Evolutionary conservation across 2,888 invertebrate species (phyloP).

Genomic region (Onthophagus sagittarius): DNA sequence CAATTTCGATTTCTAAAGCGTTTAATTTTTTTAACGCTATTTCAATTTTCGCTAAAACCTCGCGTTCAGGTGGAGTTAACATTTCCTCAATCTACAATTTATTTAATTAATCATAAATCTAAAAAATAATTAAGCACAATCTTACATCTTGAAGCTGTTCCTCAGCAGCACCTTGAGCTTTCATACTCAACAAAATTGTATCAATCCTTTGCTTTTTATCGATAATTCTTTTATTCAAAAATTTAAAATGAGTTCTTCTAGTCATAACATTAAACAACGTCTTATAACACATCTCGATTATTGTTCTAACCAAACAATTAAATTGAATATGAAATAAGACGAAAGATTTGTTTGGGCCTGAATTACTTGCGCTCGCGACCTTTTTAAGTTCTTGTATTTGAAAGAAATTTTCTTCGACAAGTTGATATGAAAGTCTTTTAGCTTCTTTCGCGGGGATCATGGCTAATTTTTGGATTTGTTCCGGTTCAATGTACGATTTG

Average conservation of each 20-base stretch:
- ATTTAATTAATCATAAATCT: neutral
- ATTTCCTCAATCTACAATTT: constrained; percentile 72
- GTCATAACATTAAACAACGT: constrained; percentile 66
- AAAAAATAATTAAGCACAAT: constrained; percentile 19
- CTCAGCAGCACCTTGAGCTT: constrained; percentile 70
- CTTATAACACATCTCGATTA: constrained; percentile 68
- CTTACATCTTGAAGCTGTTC: constrained; percentile 76
- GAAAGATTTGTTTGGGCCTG: constrained; percentile 75
- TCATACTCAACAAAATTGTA: constrained; percentile 74
- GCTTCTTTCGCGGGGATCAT: constrained; percentile 95
- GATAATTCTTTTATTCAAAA: constrained; percentile 71
- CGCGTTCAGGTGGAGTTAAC: constrained; percentile 79
- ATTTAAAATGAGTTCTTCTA: constrained; percentile 61
- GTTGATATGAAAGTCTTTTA: constrained; percentile 79
- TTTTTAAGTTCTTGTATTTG: constrained; percentile 64
- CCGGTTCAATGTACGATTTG: constrained; percentile 84
- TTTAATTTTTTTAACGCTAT: constrained; percentile 72
- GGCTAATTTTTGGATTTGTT: constrained; percentile 84
- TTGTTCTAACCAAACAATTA: constrained; percentile 63
- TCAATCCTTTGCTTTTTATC: constrained; percentile 85
- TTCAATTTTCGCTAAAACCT: constrained; percentile 71
- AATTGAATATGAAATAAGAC: constrained; percentile 73
- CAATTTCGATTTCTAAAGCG: constrained; percentile 73
- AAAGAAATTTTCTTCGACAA: constrained; percentile 76
- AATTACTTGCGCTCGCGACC: constrained; percentile 56